These are phyloP conservation scores for Antrozous pallidus DNA, from an alignment of 2,797 vertebrate species.

Conservation along the genomic window DNA sequence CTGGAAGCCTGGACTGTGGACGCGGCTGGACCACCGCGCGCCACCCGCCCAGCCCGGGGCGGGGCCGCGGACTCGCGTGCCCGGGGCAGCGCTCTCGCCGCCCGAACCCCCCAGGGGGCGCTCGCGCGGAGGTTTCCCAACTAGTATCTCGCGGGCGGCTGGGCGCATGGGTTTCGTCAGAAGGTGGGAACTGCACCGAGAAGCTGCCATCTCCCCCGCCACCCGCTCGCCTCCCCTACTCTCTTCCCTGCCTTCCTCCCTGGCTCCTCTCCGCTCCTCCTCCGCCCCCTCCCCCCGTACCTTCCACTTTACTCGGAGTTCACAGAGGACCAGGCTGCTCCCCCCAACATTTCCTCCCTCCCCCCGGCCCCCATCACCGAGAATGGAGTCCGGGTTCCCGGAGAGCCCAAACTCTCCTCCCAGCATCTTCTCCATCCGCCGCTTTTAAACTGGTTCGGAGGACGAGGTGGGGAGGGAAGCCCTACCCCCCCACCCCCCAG, in stretches of 20 bases:
- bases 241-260: background rate
- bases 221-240: background rate
- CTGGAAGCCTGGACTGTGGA: background rate
- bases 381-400: conserved; percentile 73
- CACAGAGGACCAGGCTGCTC: background rate
- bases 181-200: conserved; percentile 68
- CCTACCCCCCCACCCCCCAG: background rate
- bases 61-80: background rate
- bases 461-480: background rate
- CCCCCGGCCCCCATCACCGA: conserved; percentile 51
- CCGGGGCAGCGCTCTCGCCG: background rate
- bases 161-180: conserved; percentile 71
- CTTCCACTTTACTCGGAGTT: conserved; percentile 55
- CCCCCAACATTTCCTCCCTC: background rate
- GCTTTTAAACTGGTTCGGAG: conserved; percentile 38
- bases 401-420: conserved; percentile 67
- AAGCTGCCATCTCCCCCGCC: conserved; percentile 54
- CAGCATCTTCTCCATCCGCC: background rate
- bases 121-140: conserved; percentile 59
- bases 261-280: conserved; percentile 15
- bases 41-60: background rate
- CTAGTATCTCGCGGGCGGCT: background rate
- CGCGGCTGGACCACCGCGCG: background rate
- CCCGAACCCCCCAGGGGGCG: conserved; percentile 76
- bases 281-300: background rate